Evolutionary conservation across 2,113 vertebrate species (phyloP), one percentile per base, ranked within the genome.

Genomic region (Zingel zingel): DNA sequence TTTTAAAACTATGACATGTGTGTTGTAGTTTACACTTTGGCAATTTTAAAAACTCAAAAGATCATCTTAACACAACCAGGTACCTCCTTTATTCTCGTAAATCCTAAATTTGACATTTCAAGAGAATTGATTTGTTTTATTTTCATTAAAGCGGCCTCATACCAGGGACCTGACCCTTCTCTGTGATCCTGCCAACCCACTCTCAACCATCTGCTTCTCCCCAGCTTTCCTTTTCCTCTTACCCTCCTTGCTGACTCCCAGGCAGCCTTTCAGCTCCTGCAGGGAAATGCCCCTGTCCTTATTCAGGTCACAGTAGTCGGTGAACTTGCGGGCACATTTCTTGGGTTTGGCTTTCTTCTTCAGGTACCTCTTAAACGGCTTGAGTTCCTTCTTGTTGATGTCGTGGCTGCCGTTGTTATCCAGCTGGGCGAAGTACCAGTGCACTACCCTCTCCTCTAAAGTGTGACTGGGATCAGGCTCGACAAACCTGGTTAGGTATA

Each of bases 321-420:
- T 96, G 94, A 99, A 99, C 75, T 97, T 97, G 79, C 98, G 97
- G 62, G 96, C 96, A 6, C 98, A 99, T 93, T 98, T 97, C 95
- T 98, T 99, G 87, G 98, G 98, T 87, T 98, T 99, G 89, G 98
- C 98, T 96, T 99, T 99, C 95, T 98, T 99, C 96, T 99, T 99
- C 74, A 99, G 96, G 0, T 99, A 99, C 77, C 96, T 96, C 91
- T 99, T 99, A 88, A 99, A 98, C 18, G 97, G 98, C 86, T 99
- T 99, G 82, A 98, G 95, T 88, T 99, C 98, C 74, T 97, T 96
- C 92, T 99, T 99, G 95, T 96, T 98, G 84, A 99, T 97, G 91
- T 99, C 97, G 0, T 92, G 96, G 93, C 97, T 99, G 93, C 96
- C 94, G 73, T 99, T 99, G 95, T 95, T 97, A 78, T 99, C 98